Base-by-base conservation (phyloP, 2,797 vertebrate species). In the Argyrosomus regius region DNA sequence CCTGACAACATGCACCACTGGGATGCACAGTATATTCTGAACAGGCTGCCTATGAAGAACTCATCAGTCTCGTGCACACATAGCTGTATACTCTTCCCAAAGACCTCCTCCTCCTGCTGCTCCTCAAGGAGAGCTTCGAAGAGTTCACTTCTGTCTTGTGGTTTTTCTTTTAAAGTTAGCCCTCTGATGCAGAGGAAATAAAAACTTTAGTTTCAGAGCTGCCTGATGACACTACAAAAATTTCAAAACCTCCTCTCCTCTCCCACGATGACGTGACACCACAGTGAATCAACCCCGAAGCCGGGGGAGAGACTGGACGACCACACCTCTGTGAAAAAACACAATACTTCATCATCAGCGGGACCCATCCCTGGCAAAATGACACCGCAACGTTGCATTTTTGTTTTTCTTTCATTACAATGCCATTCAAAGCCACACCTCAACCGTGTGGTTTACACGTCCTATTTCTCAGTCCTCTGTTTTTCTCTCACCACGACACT, bases 1-100 rank as follows among this genome's bases (percentile, higher is more conserved):
- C 73, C 78, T 75, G 84, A 90, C 84, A 87, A 67, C 82, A 86
- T 22, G 71, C 79, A 85, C 82, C 62, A 0, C 85, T 78, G 84
- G 88, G 90, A 91, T 80, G 69, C 81, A 73, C 81, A 72, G 62
- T 80, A 72, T 87, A 83, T 81, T 85, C 62, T 77, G 69, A 78
- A 43, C 58, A 58, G 77, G 35, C 82, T 73, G 64, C 52, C 52
- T 80, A 20, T 75, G 74, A 84, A 56, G 61, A 78, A 72, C 74
- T 82, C 85, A 72, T 82, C 83, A 62, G 80, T 52, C 69, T 73
- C 78, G 54, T 66, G 61, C 49, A 62, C 68, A 78, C 81, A 82
- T 46, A 48, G 65, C 80, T 63, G 65, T 54, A 70, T 24, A 86
- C 82, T 73, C 76, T 77, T 80, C 56, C 58, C 49, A 18, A 68